These are phyloP conservation scores for Apocheima hispidaria DNA, from an alignment of 2,888 invertebrate genomes.

Conservation along the genomic window DNA sequence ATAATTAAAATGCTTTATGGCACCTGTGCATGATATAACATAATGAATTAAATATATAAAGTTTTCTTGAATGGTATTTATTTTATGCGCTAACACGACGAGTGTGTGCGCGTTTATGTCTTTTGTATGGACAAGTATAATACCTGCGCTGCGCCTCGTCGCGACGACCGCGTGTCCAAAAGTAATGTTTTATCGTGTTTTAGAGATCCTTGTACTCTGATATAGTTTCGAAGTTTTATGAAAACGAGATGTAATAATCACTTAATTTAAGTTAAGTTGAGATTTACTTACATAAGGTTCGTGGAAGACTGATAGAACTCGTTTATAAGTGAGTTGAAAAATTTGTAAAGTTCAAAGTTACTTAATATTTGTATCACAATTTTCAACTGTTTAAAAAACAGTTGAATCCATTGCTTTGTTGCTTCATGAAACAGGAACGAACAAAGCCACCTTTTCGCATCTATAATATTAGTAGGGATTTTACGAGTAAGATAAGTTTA, in stretches of 20 bases:
- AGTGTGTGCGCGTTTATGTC: slow-evolving; percentile 57
- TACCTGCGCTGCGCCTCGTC: neutral
- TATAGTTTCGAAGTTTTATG: no score
- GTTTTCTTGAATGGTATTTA: slow-evolving; percentile 12
- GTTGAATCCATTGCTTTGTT: no score
- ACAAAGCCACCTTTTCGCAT: no score
- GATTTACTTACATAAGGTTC: neutral
- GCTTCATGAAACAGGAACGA: no score
- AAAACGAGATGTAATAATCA: no score
- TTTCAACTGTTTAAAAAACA: no score
- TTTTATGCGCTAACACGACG: slow-evolving; percentile 13
- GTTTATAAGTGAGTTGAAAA: no score
- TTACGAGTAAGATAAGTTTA: no score
- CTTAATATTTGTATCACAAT: no score
- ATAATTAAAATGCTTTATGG: slow-evolving; percentile 13
- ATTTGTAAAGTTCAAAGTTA: no score
- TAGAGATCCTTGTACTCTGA: slow-evolving; percentile 18
- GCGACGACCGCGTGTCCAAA: neutral
- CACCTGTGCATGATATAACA: slow-evolving; percentile 6
- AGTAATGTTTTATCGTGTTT: slow-evolving; percentile 1
- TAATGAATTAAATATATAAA: slow-evolving; percentile 1
- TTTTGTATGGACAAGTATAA: slow-evolving; percentile 46
- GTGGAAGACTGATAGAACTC: no score
- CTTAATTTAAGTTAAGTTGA: slow-evolving; percentile 8
- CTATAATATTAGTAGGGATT: no score